Percentiles rank a stretch among this genome's conserved stretches.
phyloP scores from a whole-genome alignment of 1,140 invertebrate genomes.

The Eurosta solidaginis region DNA sequence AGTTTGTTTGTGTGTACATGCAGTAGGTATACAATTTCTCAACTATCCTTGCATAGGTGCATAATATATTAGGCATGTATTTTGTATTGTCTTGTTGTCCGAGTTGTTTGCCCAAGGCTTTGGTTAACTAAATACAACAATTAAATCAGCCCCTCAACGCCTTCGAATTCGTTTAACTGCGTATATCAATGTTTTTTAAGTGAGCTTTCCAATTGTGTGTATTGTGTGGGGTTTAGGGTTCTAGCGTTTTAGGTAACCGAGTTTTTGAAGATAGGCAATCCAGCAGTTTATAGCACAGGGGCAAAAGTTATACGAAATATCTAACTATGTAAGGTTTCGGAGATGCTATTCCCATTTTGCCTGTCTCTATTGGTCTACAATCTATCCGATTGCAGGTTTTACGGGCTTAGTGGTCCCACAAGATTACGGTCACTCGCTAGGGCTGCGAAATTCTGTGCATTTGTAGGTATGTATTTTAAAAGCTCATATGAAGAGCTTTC shows the following conservation, averaged over 20 bases:
- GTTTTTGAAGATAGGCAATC: too few relatives aligned
- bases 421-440: too few relatives aligned
- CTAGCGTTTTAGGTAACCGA: neutral
- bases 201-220: neutral
- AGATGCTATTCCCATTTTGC: too few relatives aligned
- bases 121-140: conserved; percentile 32
- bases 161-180: neutral
- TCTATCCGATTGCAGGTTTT: too few relatives aligned
- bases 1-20: neutral
- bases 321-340: too few relatives aligned
- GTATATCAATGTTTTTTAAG: neutral
- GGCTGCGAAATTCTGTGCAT: too few relatives aligned
- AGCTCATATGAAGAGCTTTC: too few relatives aligned
- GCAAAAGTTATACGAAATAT: too few relatives aligned
- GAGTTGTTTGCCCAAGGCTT: neutral
- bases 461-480: too few relatives aligned
- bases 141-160: conserved; percentile 29
- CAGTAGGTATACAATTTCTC: neutral
- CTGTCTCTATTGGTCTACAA: too few relatives aligned
- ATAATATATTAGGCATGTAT: neutral
- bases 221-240: neutral
- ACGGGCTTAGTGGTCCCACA: too few relatives aligned
- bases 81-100: neutral
- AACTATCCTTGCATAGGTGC: neutral
- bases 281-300: too few relatives aligned